Conservation (phyloP, 37 sponge, comb jelly and placozoan genomes). For the Spongilla lacustris region DNA sequence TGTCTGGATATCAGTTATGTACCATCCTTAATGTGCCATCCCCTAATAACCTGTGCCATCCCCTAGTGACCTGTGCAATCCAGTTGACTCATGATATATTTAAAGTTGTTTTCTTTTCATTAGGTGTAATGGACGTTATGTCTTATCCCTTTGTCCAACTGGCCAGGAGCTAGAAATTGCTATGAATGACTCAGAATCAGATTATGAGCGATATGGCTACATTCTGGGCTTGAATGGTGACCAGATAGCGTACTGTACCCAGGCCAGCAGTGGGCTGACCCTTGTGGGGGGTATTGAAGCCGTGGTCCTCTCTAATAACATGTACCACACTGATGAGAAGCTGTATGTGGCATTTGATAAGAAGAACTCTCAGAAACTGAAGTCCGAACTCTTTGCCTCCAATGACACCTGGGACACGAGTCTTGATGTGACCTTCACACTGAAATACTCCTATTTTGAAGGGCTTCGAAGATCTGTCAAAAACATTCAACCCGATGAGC, state of each 20-base stretch:
- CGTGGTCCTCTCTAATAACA: conserved; percentile 23
- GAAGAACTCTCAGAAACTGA: not conserved
- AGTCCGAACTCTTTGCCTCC: not conserved
- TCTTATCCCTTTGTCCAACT: conserved; percentile 12
- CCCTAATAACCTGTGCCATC: not conserved
- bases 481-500: not conserved
- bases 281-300: not conserved
- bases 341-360: conserved; percentile 29
- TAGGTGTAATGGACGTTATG: conserved; percentile 51
- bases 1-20: not conserved
- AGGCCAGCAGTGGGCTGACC: conserved; percentile 23
- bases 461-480: conserved; percentile 7
- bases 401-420: not conserved
- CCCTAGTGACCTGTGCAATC: not conserved
- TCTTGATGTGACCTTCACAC: conserved; percentile 25
- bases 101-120: too few species aligned
- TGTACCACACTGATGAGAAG: conserved; percentile 3
- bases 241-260: conserved; percentile 44
- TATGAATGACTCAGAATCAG: not conserved
- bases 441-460: conserved; percentile 54
- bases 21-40: not conserved
- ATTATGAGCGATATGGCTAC: conserved; percentile 10
- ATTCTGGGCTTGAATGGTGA: conserved; percentile 28
- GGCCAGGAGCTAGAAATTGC: conserved; percentile 4
- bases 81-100: too few species aligned